Conservation (phyloP, 2,797 vertebrate genomes). For the Lycodopsis pacificus region DNA sequence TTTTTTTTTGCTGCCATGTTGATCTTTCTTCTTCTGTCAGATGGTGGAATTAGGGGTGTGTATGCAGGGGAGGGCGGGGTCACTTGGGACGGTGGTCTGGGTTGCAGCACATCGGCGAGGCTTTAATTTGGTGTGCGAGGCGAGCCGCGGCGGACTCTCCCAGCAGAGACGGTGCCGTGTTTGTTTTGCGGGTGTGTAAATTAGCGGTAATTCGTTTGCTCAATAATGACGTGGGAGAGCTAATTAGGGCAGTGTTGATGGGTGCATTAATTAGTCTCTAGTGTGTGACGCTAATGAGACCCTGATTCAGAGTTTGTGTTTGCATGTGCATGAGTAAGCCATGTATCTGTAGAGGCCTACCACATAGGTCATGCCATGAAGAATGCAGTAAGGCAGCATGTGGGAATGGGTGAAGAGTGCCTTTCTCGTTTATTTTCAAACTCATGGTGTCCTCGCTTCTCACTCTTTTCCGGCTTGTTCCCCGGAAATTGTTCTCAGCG, state of each 20-base stretch:
- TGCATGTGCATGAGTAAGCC: slow-evolving; percentile 63
- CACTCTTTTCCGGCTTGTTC: background rate
- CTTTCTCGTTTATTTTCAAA: background rate
- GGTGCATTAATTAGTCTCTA: slow-evolving; percentile 87
- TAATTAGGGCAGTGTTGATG: slow-evolving; percentile 87
- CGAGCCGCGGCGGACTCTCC: slow-evolving; percentile 70
- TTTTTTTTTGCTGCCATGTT: slow-evolving; percentile 1
- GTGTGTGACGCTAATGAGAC: slow-evolving; percentile 86
- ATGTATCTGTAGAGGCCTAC: slow-evolving; percentile 65
- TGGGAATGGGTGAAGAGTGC: slow-evolving; percentile 5
- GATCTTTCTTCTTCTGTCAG: slow-evolving; percentile 3
- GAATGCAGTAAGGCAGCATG: slow-evolving; percentile 38
- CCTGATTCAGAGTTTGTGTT: slow-evolving; percentile 77
- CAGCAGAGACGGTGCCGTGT: slow-evolving; percentile 80
- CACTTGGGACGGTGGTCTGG: slow-evolving; percentile 50
- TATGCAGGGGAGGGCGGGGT: slow-evolving; percentile 11
- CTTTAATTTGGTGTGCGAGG: slow-evolving; percentile 66
- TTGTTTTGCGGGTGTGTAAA: slow-evolving; percentile 87
- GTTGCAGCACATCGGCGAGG: slow-evolving; percentile 47
- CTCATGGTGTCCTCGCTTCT: too few species aligned
- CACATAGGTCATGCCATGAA: slow-evolving; percentile 65
- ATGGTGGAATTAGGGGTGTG: background rate
- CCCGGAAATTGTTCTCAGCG: background rate
- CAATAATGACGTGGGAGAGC: slow-evolving; percentile 86
- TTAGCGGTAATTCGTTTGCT: slow-evolving; percentile 87